These are phyloP conservation scores for Caenorhabditis remanei DNA, from an alignment of 1,140 invertebrate genomes.

Conservation along the genomic window DNA sequence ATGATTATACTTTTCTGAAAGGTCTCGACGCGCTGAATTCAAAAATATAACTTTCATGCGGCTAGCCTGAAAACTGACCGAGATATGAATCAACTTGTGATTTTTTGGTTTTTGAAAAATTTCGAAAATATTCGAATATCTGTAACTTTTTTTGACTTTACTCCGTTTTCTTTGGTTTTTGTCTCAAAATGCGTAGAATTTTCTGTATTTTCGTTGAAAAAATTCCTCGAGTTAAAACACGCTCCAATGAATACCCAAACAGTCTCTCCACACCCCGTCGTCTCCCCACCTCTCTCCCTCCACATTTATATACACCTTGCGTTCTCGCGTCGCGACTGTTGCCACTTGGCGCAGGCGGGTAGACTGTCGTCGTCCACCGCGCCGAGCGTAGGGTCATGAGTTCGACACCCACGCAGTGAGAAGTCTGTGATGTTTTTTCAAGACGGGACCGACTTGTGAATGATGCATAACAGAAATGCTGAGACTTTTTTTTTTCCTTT, in stretches of 20 bases:
- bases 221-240: no score
- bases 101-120: no score
- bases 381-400: not conserved
- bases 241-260: not conserved
- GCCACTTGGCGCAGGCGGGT: constrained; percentile 1
- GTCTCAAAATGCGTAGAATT: no score
- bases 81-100: no score
- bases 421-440: constrained; percentile 46
- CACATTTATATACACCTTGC: constrained; percentile 3
- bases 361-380: not conserved
- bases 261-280: not conserved
- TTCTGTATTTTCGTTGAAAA: no score
- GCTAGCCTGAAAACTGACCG: no score
- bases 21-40: not conserved
- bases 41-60: no score
- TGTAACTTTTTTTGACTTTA: no score
- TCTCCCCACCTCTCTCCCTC: not conserved
- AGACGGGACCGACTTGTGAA: constrained; percentile 53
- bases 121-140: no score
- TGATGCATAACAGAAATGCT: constrained; percentile 47
- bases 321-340: not conserved
- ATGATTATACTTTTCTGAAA: not conserved
- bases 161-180: no score
- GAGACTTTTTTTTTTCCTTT: constrained; percentile 28
- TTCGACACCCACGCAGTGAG: not conserved